Base-by-base conservation (phyloP, 1,140 invertebrate species). In the Sitophilus oryzae region DNA sequence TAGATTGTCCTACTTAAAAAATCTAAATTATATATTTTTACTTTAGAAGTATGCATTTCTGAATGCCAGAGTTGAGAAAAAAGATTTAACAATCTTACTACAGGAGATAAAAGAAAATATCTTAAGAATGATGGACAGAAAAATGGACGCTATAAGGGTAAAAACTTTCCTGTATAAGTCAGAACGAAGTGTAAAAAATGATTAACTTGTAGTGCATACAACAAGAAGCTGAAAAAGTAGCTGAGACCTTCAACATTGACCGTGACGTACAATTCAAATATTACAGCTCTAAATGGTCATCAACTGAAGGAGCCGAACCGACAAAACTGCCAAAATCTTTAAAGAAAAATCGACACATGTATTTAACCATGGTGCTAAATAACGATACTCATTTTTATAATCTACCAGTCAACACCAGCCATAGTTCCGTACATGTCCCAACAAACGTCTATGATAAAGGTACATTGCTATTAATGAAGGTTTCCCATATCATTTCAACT, bases 351-450 rank as follows among this genome's bases (percentile, higher is more conserved):
- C 35, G 64, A 22, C 11, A 58, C 1, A 68, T 74, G 57, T 80
- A 81, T 59, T 63, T 71, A 44, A 67, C 74, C 15, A 79, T 91
- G 62, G 64, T 72, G 1, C 65, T 92, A 2, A 81, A 81, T 56
- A 74, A 77, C 30, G 83, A 91, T 69, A 81, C 83, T 0, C 86
- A 93, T 72, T 96, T 96, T 70, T 88, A 87, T 71, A 84, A 88
- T 67, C 83, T 91, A 35, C 78, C 80, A 1, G 87, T 96, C 4
- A 94, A 94, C 70, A 86, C 85, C 4, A 83, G 76, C 48, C 77
- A 82, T 51, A 94, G 91, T 66, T 86, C 92, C 34, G 86, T 97
- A 21, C 93, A 98, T 71, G 87, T 97, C 9, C 93, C 95, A 1
- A 92, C 91, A 1, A 95, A 94, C 76, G 88, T 97, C 15, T 96